Base-by-base conservation (phyloP, 2,888 invertebrate species). In the Ophonus ardosiacus region DNA sequence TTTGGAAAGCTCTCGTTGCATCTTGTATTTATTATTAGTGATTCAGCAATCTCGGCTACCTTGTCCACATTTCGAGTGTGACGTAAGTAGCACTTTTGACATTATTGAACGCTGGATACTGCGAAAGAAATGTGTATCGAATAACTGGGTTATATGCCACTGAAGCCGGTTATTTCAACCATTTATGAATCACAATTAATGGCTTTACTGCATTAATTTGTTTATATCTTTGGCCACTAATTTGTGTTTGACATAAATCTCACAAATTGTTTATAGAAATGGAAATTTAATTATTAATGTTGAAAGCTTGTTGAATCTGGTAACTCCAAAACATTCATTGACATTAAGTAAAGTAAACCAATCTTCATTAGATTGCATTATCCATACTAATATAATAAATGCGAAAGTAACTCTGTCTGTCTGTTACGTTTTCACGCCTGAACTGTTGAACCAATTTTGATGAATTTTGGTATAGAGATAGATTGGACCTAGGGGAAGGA, bases 81-180 rank as follows among this genome's bases (percentile, higher is more conserved):
- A 78, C 78, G 78, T 78, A 78, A 78, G 31, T 31, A 78, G 31
- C 24, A 57, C 78, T 78, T 78, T 78, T 78, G 78, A 78, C 78
- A 78, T 78, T 78, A 78, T 74, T 74, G 71, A 74, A 43, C 43
- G 18, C 43, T 43, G 71, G 40, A 24, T 17, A 51, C 76, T 51
- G 51, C 43, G 76, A 21, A 57, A 56, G 57, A 57, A 78, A 78
- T 57, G 57, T 78, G 31, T 78, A 78, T 78, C 78, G 78, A 57
- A 31, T 78, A 78, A 24, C 78, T 78, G 21, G 78, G 78, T 78
- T 78, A 78, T 57, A 17, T 10, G 24, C 57, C 78, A 57, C 56
- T 21, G 24, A 57, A 78, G 78, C 78, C 21, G 56, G 78, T 78
- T 78, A 78, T 78, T 78, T 57, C 57, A 57, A 56, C 78, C 24